A percentile compares a stretch with the other conserved stretches of the same genome.
Evolutionary conservation across 1,140 invertebrate species (phyloP).

Genomic region (Grapholita molesta): DNA sequence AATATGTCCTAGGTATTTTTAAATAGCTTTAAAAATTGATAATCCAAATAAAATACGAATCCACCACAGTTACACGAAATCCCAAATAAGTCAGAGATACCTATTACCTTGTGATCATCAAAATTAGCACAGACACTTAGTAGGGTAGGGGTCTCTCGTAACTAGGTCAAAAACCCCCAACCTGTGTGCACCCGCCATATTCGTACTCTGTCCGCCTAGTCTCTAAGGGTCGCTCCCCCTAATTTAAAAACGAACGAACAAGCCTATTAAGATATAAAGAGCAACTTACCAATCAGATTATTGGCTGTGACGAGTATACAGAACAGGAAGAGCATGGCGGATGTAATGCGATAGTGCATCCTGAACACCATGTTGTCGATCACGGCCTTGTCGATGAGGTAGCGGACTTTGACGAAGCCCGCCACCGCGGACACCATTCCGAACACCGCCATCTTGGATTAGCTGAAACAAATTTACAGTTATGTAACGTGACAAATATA

Average conservation of each 20-base stretch:
- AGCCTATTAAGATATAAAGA: not conserved
- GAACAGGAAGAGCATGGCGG: conserved; percentile 90
- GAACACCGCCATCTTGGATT: conserved; percentile 86
- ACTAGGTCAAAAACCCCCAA: not conserved
- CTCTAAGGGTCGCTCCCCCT: not conserved
- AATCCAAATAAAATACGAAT: too few species aligned
- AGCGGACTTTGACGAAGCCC: conserved; percentile 92
- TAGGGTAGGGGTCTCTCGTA: too few species aligned
- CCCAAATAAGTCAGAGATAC: too few species aligned
- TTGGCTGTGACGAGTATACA: conserved; percentile 94
- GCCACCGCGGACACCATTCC: conserved; percentile 90
- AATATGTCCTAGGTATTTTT: too few species aligned
- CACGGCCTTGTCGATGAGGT: conserved; percentile 89
- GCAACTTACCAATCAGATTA: conserved; percentile 89
- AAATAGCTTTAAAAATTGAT: too few species aligned
- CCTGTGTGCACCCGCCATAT: too few species aligned
- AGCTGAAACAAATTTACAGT: conserved; percentile 23
- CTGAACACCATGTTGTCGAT: conserved; percentile 95
- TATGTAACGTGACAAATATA: too few species aligned
- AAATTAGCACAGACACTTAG: too few species aligned
- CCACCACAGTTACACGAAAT: too few species aligned
- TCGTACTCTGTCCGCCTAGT: not conserved
- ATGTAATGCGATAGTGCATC: conserved; percentile 93
- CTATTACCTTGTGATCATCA: too few species aligned
- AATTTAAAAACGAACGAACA: not conserved